Evolutionary conservation across 2,113 vertebrate genomes (phyloP), one percentile per base, ranked within the genome.

Genomic region (Herpetotheres cachinnans): DNA sequence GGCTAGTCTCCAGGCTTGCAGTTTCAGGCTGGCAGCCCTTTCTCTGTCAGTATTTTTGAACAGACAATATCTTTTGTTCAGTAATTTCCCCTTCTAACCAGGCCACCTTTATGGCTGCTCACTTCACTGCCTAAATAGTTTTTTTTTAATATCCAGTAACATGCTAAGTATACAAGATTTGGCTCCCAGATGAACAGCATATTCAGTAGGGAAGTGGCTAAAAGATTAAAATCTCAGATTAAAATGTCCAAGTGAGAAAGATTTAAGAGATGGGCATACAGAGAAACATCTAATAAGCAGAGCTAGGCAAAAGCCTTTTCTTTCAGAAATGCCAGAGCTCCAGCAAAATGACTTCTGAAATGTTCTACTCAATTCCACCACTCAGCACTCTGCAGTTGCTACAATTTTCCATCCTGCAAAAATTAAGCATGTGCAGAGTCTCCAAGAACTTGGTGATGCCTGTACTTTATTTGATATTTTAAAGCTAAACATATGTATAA

Each of bases 401-500:
- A 25, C 26, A 13, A 0, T 67, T 69, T 82, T 88, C 58, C 62
- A 55, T 34, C n/a, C 89, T 81, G 32, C 71, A 90, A 88, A 92
- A 92, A 52, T n/a, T 11, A 67, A 44, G 20, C 26, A 3, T 18
- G 30, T 25, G 36, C 56, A 86, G 36, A 82, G 9, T 22, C 36
- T 80, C 46, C 46, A 49, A 26, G 58, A 89, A 70, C 27, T 77
- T 4, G 1, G 10, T 0, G 0, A 47, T 65, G 44, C 24, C 34
- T 82, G 16, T 32, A 59, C 15, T 67, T 82, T 22, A 47, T 63
- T 74, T 62, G 54, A 15, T 38, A 61, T 69, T 89, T 94, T 73
- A 70, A 77, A 86, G 54, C 32, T 3, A 89, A 58, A 44, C 3
- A 1, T n/a, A 9, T 40, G 16, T 40, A 77, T 36, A 40, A 66